Percentiles rank a stretch among this genome's conserved stretches.
Conservation (phyloP, 2,888 invertebrate species). For the Ceraclea dissimilis region DNA sequence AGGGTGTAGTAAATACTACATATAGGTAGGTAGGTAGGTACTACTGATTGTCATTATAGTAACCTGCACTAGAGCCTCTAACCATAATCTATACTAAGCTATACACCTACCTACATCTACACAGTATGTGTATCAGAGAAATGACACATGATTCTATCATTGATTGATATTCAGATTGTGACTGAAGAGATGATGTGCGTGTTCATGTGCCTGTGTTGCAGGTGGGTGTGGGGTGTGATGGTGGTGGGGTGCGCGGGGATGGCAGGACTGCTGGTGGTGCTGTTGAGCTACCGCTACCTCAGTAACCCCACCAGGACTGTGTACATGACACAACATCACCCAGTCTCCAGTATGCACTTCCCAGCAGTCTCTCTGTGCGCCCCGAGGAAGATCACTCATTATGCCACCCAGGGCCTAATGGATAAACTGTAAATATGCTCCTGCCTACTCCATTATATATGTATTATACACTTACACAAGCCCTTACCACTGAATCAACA, state of each 20-base stretch:
- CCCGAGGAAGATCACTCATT: slow-evolving; percentile 28
- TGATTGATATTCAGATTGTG: too few species aligned
- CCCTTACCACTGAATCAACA: background rate
- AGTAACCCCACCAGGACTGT: slow-evolving; percentile 34
- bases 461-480: background rate
- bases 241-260: slow-evolving; percentile 29
- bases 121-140: too few species aligned
- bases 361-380: slow-evolving; percentile 37
- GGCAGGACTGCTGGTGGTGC: slow-evolving; percentile 33
- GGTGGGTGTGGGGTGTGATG: slow-evolving; percentile 30
- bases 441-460: background rate
- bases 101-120: too few species aligned
- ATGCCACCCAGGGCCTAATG: slow-evolving; percentile 28
- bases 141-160: too few species aligned
- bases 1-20: too few species aligned
- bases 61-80: too few species aligned
- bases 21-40: too few species aligned
- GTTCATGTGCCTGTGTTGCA: background rate
- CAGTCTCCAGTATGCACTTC: slow-evolving; percentile 31
- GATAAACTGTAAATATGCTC: slow-evolving; percentile 26
- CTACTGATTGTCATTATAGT: too few species aligned
- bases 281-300: slow-evolving; percentile 33
- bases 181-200: too few species aligned
- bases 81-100: too few species aligned
- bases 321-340: slow-evolving; percentile 31